Evolutionary conservation across 2,797 vertebrate genomes (phyloP), one percentile per base, ranked within the genome.

Genomic region (Phalloptychus januarius): DNA sequence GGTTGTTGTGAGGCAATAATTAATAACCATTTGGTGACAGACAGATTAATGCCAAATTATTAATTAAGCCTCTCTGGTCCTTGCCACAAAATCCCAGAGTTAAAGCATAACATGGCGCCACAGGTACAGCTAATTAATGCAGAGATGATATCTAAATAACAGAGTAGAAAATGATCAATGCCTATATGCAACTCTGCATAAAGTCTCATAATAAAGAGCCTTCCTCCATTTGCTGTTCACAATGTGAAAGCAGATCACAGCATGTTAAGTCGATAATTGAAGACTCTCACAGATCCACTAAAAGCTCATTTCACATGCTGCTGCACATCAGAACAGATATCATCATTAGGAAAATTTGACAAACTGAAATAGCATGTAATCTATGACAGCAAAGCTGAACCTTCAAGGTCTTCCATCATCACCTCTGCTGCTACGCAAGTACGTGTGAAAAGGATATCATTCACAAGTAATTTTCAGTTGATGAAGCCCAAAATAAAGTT

Each of bases 41-140:
- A 38, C 33, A 65, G 63, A 38, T 67, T 40, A 67, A 67, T 40
- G 20, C 11, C 20, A 67, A 67, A 40, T 67, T 23, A 40, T 54
- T 85, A 77, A 84, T 88, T 83, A 76, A 83, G 85, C 56, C 73
- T 69, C 81, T 75, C 79, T 74, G 73, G 58, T 78, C 76, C 67
- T 71, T 75, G n/a, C 83, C 74, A 78, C 45, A 63, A 87, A 82
- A 78, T 86, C 80, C 80, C 74, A 80, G 58, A 81, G 74, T 81
- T 76, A 85, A 71, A 58, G 79, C 79, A 78, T 79, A n/a, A 81
- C 71, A 61, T 52, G 78, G 67, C 58, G 74, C 86, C 85, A 83
- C 76, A 82, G 79, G 15, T 72, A 48, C 74, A 40, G 50, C 1
- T 4, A 63, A 48, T 28, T 72, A 45, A 40, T 71, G 74, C 63